Evolutionary conservation across 2,888 invertebrate genomes (phyloP).

Genomic region (Andricus curvator): DNA sequence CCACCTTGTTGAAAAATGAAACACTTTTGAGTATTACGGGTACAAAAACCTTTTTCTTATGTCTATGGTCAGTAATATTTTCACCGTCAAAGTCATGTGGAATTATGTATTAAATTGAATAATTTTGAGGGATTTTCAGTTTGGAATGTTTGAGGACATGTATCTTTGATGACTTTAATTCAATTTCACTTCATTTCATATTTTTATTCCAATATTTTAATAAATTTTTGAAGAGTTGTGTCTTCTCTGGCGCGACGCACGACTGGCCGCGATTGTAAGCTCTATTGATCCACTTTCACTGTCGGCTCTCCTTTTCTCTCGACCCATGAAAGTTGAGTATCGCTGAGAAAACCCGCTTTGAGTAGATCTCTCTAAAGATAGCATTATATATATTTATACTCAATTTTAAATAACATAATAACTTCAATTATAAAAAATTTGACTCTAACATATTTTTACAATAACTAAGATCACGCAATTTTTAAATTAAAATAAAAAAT

Average conservation of each 20-base stretch:
- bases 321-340: slow-evolving; percentile 1
- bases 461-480: not conserved
- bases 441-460: not conserved
- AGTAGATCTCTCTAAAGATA: not conserved
- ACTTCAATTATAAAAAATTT: not conserved
- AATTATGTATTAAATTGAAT: not conserved
- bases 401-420: not conserved
- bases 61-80: not conserved
- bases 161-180: not conserved
- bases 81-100: not conserved
- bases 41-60: not conserved
- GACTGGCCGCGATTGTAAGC: slow-evolving; percentile 45
- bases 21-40: not conserved
- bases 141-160: not conserved
- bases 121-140: not conserved
- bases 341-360: slow-evolving; percentile 3
- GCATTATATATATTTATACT: not conserved
- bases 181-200: not conserved
- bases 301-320: slow-evolving; percentile 55
- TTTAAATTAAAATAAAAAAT: too few species aligned
- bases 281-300: slow-evolving; percentile 76
- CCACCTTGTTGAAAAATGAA: not conserved
- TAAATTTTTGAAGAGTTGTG: not conserved
- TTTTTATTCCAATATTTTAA: slow-evolving; percentile 1
- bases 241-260: slow-evolving; percentile 44